Percentiles rank a stretch among this genome's conserved stretches.
phyloP scores from a whole-genome alignment of 37 sponge, comb jelly and placozoan genomes.

The Halisarca cf. caerulea region DNA sequence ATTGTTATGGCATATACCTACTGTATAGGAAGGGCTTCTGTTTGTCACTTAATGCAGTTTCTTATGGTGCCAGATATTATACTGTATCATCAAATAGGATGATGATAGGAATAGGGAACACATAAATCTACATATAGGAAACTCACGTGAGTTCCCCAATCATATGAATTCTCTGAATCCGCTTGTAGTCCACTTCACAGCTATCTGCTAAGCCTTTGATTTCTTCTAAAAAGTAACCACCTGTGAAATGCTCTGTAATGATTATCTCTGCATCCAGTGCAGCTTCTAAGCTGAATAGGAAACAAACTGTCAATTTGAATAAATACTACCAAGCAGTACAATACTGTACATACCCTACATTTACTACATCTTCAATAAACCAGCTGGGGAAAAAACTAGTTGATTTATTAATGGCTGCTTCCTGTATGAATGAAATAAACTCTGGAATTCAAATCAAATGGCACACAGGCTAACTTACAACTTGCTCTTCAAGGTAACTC shows the following conservation, averaged over 20 bases:
- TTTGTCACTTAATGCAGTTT: too few species aligned
- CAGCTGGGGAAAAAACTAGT: slow-evolving; percentile 63
- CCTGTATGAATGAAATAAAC: slow-evolving; percentile 41
- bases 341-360: slow-evolving; percentile 63
- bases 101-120: neutral
- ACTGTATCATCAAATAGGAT: too few species aligned
- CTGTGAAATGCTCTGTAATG: slow-evolving; percentile 47
- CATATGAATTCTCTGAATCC: slow-evolving; percentile 78
- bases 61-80: too few species aligned
- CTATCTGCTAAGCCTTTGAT: slow-evolving; percentile 77
- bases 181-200: slow-evolving; percentile 57
- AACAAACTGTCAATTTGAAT: neutral
- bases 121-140: neutral
- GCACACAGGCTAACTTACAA: slow-evolving; percentile 47
- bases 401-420: slow-evolving; percentile 67
- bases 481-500: slow-evolving; percentile 78
- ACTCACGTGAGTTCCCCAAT: slow-evolving; percentile 90
- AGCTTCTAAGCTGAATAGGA: neutral
- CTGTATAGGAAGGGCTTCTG: too few species aligned
- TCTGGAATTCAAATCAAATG: too few species aligned
- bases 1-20: too few species aligned
- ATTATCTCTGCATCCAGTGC: slow-evolving; percentile 77
- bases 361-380: slow-evolving; percentile 81
- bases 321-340: neutral
- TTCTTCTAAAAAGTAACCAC: slow-evolving; percentile 73